Conservation (phyloP, 2,113 vertebrate species). For the Ceyx melanurus region DNA sequence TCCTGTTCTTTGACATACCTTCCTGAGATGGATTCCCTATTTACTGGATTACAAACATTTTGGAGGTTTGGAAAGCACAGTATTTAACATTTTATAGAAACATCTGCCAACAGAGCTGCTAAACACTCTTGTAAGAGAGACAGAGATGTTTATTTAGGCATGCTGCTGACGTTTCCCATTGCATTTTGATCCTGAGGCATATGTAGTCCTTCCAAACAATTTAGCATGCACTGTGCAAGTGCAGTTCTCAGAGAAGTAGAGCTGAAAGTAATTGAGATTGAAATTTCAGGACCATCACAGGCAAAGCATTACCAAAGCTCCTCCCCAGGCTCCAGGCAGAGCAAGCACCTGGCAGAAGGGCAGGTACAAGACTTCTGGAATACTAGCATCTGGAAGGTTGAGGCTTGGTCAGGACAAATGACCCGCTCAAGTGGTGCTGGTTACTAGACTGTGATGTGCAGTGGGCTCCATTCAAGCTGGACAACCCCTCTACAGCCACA, state of each 20-base stretch:
- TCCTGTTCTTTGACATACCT: neutral
- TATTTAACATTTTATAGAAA: constrained; percentile 70
- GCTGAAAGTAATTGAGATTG: constrained; percentile 34
- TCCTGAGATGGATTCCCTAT: neutral
- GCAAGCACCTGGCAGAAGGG: neutral
- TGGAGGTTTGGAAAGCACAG: constrained; percentile 31
- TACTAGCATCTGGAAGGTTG: neutral
- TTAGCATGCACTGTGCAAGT: constrained; percentile 41
- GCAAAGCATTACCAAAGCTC: neutral
- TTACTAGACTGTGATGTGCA: fast-evolving
- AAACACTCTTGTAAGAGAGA: constrained; percentile 42
- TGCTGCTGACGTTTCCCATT: constrained; percentile 47
- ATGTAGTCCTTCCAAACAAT: constrained; percentile 65
- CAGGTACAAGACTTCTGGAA: neutral
- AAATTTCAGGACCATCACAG: neutral
- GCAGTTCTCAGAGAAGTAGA: neutral
- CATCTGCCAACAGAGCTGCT: constrained; percentile 60
- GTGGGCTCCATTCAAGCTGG: neutral
- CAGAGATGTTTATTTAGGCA: constrained; percentile 64
- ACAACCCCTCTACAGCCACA: neutral
- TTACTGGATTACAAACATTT: constrained; percentile 36
- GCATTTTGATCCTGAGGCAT: constrained; percentile 63
- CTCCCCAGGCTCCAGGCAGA: neutral
- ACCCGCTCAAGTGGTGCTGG: fast-evolving
- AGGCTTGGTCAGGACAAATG: neutral